These are phyloP conservation scores for Diabrotica virgifera DNA, from an alignment of 1,140 invertebrate species.

Conservation along the genomic window DNA sequence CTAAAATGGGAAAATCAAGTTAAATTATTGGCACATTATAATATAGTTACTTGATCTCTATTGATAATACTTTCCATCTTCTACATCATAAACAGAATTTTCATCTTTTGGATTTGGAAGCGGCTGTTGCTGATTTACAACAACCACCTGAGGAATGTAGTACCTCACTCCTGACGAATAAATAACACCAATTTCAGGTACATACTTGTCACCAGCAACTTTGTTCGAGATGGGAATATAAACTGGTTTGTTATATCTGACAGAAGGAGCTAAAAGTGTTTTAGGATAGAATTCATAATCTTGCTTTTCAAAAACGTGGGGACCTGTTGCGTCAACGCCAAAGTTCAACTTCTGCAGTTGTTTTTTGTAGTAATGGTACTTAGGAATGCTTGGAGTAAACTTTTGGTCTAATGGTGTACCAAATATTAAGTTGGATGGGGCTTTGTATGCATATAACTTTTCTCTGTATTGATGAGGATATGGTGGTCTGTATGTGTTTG, in stretches of 20 bases:
- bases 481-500: constrained; percentile 37
- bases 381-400: constrained; percentile 35
- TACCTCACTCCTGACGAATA: constrained; percentile 46
- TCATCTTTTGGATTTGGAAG: constrained; percentile 27
- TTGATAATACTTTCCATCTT: constrained; percentile 40
- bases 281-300: constrained; percentile 37
- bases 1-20: too few relatives aligned
- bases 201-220: constrained; percentile 25
- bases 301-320: constrained; percentile 44
- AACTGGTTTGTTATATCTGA: constrained; percentile 22
- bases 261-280: constrained; percentile 27
- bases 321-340: constrained; percentile 41
- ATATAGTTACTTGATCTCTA: constrained; percentile 1
- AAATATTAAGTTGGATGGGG: constrained; percentile 40
- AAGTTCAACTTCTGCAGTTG: constrained; percentile 28
- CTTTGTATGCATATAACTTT: constrained; percentile 38
- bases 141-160: constrained; percentile 44
- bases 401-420: constrained; percentile 43
- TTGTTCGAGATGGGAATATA: constrained; percentile 16
- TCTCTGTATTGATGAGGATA: constrained; percentile 44
- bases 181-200: constrained; percentile 45
- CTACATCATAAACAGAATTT: constrained; percentile 43
- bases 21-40: constrained; percentile 24
- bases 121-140: constrained; percentile 30
- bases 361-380: constrained; percentile 36